phyloP scores from a whole-genome alignment of 2,113 vertebrate genomes.

The Phaetusa simplex region DNA sequence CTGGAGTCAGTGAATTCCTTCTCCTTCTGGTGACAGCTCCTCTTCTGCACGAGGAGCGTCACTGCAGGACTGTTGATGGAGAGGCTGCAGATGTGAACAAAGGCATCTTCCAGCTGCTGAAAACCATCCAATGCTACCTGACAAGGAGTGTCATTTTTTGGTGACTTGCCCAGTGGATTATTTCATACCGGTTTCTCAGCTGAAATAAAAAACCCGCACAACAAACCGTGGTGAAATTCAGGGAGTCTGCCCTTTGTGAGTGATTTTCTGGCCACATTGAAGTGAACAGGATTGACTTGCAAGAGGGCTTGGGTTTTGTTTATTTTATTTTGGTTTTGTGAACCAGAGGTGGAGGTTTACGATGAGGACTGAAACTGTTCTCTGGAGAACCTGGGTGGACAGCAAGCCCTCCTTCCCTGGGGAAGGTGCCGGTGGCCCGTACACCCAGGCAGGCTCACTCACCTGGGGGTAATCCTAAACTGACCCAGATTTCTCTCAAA shows the following conservation, averaged over 20 bases:
- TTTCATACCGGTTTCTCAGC: not conserved
- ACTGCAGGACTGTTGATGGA: not conserved
- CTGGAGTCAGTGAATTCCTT: not conserved
- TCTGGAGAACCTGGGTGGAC: rapidly evolving
- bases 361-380: not conserved
- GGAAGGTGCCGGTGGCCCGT: rapidly evolving
- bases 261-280: not conserved
- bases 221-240: not conserved
- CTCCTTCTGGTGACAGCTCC: not conserved
- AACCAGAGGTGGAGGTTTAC: not conserved
- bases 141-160: not conserved
- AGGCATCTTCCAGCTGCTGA: not conserved
- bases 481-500: not conserved
- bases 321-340: not conserved
- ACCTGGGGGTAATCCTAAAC: not conserved
- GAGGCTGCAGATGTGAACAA: not conserved
- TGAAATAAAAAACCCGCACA: not conserved
- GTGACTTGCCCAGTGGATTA: not conserved
- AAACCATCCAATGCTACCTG: too few species aligned
- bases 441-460: not conserved
- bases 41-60: rapidly evolving
- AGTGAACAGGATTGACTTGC: not conserved
- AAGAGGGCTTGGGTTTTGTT: not conserved
- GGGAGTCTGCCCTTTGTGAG: not conserved
- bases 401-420: not conserved